A percentile compares a stretch with the other conserved stretches of the same genome.
Evolutionary conservation across 2,113 vertebrate genomes (phyloP).

Genomic region (Atractosteus spatula): DNA sequence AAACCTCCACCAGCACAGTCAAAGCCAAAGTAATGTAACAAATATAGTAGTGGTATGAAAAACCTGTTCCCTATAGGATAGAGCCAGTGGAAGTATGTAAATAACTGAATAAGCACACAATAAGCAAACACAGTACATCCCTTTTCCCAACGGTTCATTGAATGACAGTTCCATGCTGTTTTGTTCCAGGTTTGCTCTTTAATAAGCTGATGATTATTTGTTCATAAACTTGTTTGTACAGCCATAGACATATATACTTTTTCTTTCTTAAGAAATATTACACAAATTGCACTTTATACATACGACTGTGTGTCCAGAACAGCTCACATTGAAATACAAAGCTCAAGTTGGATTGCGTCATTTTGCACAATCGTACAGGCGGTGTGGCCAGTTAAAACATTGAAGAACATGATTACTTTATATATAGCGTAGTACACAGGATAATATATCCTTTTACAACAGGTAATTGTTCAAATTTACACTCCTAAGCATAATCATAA

Average conservation of each 20-base stretch:
- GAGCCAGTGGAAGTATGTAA: too few species aligned
- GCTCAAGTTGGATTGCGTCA: conserved; percentile 47
- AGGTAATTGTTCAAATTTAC: conserved; percentile 71
- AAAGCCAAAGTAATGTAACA: too few species aligned
- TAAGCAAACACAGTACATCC: too few species aligned
- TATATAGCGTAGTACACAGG: conserved; percentile 68
- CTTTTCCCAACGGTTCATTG: too few species aligned
- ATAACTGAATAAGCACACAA: too few species aligned
- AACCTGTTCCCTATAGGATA: too few species aligned
- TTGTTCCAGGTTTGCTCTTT: conserved; percentile 73
- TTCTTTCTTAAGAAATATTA: conserved; percentile 60
- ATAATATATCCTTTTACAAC: conserved; percentile 81
- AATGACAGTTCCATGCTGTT: conserved; percentile 13
- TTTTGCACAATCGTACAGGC: conserved; percentile 40
- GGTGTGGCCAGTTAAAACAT: conserved; percentile 53
- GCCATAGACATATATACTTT: conserved; percentile 61
- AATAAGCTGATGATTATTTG: conserved; percentile 71
- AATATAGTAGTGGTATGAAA: too few species aligned
- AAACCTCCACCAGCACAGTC: too few species aligned
- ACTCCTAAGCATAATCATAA: conserved; percentile 76
- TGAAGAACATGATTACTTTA: conserved; percentile 46
- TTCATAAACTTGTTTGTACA: conserved; percentile 66
- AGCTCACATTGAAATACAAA: conserved; percentile 49
- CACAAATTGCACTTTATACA: conserved; percentile 72
- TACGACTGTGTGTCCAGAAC: conserved; percentile 45